Conservation (phyloP, 2,888 invertebrate species). For the Stratiomys singularior region DNA sequence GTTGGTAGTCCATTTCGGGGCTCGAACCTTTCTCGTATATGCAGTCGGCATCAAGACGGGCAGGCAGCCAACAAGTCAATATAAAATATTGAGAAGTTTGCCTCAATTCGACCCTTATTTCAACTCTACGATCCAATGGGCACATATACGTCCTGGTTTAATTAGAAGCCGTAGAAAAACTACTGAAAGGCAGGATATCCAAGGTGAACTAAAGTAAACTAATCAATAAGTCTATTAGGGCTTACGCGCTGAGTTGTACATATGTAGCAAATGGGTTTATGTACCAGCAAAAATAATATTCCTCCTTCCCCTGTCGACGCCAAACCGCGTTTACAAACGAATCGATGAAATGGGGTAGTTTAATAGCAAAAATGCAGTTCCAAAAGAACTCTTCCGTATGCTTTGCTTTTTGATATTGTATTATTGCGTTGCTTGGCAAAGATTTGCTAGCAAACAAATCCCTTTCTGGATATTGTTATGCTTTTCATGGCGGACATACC, state of each 20-base stretch:
- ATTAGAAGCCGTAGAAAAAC: neutral
- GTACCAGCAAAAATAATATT: neutral
- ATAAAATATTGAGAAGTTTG: neutral
- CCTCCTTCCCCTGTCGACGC: neutral
- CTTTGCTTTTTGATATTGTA: neutral
- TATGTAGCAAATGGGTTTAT: neutral
- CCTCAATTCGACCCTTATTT: neutral
- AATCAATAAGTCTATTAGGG: conserved; percentile 12
- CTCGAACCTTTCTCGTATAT: no score
- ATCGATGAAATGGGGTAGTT: no score
- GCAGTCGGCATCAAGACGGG: no score
- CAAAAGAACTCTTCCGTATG: neutral
- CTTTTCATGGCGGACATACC: neutral
- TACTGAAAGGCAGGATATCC: neutral
- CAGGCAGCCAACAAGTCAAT: neutral
- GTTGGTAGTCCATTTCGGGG: neutral
- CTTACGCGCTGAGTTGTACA: neutral
- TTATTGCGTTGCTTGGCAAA: neutral
- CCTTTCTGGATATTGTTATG: neutral
- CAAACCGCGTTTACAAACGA: neutral
- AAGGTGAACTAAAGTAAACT: neutral
- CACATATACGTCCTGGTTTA: neutral
- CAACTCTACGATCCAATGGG: neutral
- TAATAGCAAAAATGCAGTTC: neutral
- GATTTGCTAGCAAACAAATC: neutral